Base-by-base conservation (phyloP, 1,140 invertebrate genomes). In the Drosophila nigrodunni region DNA sequence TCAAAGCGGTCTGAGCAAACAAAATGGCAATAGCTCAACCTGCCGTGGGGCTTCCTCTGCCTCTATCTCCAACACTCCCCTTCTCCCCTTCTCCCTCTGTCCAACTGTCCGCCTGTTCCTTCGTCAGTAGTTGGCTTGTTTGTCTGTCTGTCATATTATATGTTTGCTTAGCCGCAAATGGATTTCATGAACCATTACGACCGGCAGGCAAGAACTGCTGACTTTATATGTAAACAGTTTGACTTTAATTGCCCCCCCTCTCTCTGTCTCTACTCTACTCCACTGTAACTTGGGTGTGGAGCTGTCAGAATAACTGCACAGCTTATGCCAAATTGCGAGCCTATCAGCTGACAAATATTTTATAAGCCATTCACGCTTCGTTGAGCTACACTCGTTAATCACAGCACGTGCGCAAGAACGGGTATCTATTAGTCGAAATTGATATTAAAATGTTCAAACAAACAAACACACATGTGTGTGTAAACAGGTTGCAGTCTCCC, bases 111-210 rank as follows among this genome's bases (percentile, higher is more conserved):
- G 25, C 11, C 13, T 11, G 10, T 50, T 58, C 25, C 25, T 30
- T 30, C 34, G 10, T 43, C 49, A 30, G 47, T 25, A 10, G 44
- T 50, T 13, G 47, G 7, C 35, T 41, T 65, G 35, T 37, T 43
- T 15, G 41, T 61, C 9, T 10, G 37, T 34, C 25, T 46, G 37
- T 69, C 44, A 62, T 13, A 57, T 65, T 61, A 57, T 46, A 39
- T 74, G 71, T 77, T 77, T 74, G 59, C 64, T 68, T 68, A 64
- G 52, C 59, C 52, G 46, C 75, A 77, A 77, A 77, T 77, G 75
- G 70, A 77, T 77, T 74, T 62, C 75, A 68, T 77, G 60, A 73
- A 77, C 58, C 62, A 77, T 73, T 73, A 73, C 62, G 55, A 59
- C 62, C 44, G 44, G 46, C 70, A 62, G 52, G 35, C 74, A 47